Conservation (phyloP, 2,888 invertebrate species). For the Anticlea derivata region DNA sequence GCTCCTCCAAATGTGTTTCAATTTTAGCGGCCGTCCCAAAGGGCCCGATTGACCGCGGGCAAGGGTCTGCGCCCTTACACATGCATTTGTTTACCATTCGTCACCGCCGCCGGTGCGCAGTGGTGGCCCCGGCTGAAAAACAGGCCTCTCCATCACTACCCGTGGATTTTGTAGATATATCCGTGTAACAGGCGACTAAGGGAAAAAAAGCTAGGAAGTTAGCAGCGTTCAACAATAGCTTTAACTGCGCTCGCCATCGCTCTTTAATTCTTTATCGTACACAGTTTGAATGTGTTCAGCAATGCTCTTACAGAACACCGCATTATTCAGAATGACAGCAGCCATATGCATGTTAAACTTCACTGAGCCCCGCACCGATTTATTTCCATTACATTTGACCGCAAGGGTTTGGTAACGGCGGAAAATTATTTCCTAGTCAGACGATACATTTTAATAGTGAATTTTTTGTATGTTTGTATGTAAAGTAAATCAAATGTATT, state of each 20-base stretch:
- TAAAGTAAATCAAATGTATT: neutral
- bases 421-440: constrained; percentile 17
- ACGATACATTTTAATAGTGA: constrained; percentile 6
- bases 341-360: neutral
- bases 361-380: constrained; percentile 43
- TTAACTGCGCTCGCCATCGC: too few species aligned
- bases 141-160: too few species aligned
- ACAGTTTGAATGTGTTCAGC: too few species aligned
- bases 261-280: too few species aligned
- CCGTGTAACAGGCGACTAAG: too few species aligned
- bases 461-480: constrained; percentile 3
- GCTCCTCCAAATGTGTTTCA: constrained; percentile 31
- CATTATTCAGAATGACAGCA: too few species aligned
- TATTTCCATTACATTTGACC: constrained; percentile 58
- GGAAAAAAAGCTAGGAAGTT: too few species aligned
- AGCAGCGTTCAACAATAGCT: too few species aligned
- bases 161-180: too few species aligned
- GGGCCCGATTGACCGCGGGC: constrained; percentile 25
- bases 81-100: neutral
- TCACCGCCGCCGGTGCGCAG: too few species aligned
- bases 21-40: constrained; percentile 25
- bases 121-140: too few species aligned
- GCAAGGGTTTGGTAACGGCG: constrained; percentile 36
- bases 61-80: constrained; percentile 4
- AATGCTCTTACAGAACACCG: too few species aligned